Percentiles rank a stretch among this genome's conserved stretches.
Evolutionary conservation across 2,888 invertebrate genomes (phyloP).

Genomic region (Himalopsyche anomala): DNA sequence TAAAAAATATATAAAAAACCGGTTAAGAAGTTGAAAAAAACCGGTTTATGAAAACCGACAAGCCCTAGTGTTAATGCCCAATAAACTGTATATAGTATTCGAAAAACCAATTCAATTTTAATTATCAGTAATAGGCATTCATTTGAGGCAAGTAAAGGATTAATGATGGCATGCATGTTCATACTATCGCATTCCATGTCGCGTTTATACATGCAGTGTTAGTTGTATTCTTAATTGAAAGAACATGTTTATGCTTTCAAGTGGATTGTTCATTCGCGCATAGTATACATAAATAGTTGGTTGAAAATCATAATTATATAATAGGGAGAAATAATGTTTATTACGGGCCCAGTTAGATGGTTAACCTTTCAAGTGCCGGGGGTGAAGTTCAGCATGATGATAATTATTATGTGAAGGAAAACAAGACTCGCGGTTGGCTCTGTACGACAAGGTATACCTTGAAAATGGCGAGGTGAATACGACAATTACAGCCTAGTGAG

Average conservation of each 20-base stretch:
- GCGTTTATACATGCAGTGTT: neutral
- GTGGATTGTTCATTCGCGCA: neutral
- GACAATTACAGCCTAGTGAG: too few species aligned
- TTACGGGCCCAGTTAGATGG: neutral
- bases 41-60: too few species aligned
- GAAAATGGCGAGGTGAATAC: neutral
- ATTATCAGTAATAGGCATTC: too few species aligned
- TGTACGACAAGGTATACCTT: neutral
- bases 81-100: too few species aligned
- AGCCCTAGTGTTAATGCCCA: too few species aligned
- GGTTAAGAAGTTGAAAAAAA: too few species aligned
- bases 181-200: neutral
- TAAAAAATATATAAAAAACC: too few species aligned
- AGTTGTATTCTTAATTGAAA: conserved; percentile 4
- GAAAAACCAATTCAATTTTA: too few species aligned
- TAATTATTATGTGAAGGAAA: neutral
- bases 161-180: neutral
- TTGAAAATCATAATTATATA: conserved; percentile 14
- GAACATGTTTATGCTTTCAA: conserved; percentile 20
- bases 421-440: neutral
- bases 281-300: neutral
- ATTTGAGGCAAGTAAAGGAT: neutral
- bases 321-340: neutral
- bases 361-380: conserved; percentile 15
- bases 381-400: neutral